A percentile compares a stretch with the other conserved stretches of the same genome.
Conservation (phyloP, 2,888 invertebrate species). For the Pristionchus entomophagus region DNA sequence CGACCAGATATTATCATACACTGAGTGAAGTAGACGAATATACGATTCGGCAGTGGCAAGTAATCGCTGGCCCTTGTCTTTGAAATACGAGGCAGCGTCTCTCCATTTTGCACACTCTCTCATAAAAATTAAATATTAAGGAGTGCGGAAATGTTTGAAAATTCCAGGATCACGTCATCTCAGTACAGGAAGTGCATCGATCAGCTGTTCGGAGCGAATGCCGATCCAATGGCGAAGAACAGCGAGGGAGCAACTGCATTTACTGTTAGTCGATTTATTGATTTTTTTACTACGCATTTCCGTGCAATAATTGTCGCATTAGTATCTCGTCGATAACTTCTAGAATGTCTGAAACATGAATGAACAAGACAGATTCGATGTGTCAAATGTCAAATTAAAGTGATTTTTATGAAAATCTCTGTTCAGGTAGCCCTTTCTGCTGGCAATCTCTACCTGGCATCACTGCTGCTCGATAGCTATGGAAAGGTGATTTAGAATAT, state of each 20-base stretch:
- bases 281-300: not conserved
- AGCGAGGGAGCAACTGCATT: conserved; percentile 44
- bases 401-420: not conserved
- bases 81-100: too few species aligned
- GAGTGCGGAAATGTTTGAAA: not conserved
- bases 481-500: conserved; percentile 19
- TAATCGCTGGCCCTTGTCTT: too few species aligned
- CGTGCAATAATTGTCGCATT: too few species aligned
- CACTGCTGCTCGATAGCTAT: conserved; percentile 40
- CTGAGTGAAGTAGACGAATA: too few species aligned
- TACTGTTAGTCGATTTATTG: conserved; percentile 6
- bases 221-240: conserved; percentile 52
- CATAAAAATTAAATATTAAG: too few species aligned
- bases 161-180: conserved; percentile 12
- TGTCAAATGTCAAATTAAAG: not conserved
- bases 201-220: conserved; percentile 54
- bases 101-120: too few species aligned
- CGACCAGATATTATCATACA: too few species aligned
- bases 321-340: too few species aligned
- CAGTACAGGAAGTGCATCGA: conserved; percentile 59
- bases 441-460: conserved; percentile 49
- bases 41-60: too few species aligned
- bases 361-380: too few species aligned
- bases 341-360: too few species aligned
- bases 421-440: conserved; percentile 45